Conservation (phyloP, 2,113 vertebrate genomes). For the Diadophis punctatus region DNA sequence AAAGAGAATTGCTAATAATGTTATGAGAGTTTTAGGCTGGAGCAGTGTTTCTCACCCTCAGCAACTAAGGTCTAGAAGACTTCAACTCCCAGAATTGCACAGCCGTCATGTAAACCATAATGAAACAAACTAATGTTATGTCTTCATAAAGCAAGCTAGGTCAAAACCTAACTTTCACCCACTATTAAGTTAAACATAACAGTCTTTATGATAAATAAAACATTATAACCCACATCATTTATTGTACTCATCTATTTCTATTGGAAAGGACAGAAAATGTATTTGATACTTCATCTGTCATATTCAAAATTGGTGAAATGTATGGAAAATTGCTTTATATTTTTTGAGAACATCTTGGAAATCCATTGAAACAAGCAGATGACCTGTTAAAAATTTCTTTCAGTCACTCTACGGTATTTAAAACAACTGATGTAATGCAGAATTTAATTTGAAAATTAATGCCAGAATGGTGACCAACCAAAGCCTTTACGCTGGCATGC, state of each 20-base stretch:
- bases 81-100: too few species aligned
- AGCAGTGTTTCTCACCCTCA: too few species aligned
- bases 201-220: background rate
- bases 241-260: background rate
- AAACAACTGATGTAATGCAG: background rate
- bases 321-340: background rate
- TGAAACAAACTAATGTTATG: too few species aligned
- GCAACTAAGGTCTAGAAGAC: too few species aligned
- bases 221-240: background rate
- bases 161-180: background rate
- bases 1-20: background rate
- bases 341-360: background rate
- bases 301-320: background rate
- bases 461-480: background rate
- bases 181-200: background rate
- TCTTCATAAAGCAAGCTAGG: background rate
- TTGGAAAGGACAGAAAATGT: background rate
- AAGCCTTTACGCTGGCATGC: background rate
- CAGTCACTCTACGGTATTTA: background rate
- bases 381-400: background rate
- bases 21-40: background rate
- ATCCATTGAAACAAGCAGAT: background rate
- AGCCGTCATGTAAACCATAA: too few species aligned
- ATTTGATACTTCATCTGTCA: background rate
- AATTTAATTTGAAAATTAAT: background rate